A percentile compares a stretch with the other conserved stretches of the same genome.
phyloP scores from a whole-genome alignment of 1,140 invertebrate species.

The Aphis gossypii region DNA sequence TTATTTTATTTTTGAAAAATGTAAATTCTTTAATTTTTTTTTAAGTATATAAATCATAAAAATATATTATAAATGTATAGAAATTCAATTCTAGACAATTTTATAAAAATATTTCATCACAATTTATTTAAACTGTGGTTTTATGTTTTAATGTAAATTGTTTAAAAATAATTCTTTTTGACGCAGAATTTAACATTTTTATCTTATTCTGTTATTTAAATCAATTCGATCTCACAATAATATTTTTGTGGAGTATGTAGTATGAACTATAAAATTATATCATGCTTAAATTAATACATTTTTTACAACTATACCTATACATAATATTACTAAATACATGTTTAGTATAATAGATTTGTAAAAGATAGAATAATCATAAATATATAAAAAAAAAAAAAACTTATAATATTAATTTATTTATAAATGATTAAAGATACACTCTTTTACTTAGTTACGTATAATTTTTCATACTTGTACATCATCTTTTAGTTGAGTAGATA shows the following conservation, averaged over 20 bases:
- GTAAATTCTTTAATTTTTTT: neutral
- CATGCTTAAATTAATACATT: neutral
- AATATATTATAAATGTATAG: neutral
- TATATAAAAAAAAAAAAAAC: neutral
- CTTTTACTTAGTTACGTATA: neutral
- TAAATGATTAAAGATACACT: neutral
- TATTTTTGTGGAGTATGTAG: neutral
- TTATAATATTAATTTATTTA: neutral
- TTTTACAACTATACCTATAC: neutral
- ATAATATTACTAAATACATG: neutral
- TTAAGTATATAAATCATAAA: neutral
- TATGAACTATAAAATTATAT: neutral
- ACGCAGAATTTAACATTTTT: neutral
- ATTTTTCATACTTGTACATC: neutral
- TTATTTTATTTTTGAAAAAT: neutral
- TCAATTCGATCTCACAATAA: neutral
- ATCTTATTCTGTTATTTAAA: neutral
- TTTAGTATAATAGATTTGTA: neutral
- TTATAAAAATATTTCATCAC: neutral
- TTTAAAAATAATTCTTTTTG: too few relatives aligned
- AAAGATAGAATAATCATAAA: neutral
- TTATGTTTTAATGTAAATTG: too few relatives aligned
- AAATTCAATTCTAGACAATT: neutral
- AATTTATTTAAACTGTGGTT: neutral
- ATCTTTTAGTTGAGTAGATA: neutral